phyloP scores from a whole-genome alignment of 1,140 invertebrate species.

The Panagrolaimus sp. region DNA sequence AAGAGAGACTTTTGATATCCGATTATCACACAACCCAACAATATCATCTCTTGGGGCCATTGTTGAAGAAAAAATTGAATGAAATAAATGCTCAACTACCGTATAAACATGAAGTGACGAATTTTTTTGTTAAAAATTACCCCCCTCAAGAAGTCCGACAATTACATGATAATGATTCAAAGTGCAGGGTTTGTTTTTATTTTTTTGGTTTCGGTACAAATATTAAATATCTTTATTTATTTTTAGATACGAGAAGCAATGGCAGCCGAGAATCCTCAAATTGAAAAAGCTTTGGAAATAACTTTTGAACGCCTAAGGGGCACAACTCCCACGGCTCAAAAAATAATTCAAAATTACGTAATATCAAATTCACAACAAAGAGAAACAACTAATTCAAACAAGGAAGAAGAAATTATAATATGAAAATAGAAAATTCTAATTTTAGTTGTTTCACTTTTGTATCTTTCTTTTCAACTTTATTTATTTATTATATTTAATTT shows the following conservation, averaged over 20 bases:
- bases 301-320: background rate
- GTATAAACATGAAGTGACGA: background rate
- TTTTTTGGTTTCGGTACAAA: background rate
- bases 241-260: constrained; percentile 4
- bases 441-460: too few relatives aligned
- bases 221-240: background rate
- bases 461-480: too few relatives aligned
- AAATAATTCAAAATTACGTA: constrained; percentile 15
- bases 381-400: too few relatives aligned
- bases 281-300: background rate
- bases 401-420: too few relatives aligned
- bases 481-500: too few relatives aligned
- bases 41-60: background rate
- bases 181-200: background rate
- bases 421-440: too few relatives aligned
- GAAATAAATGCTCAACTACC: background rate
- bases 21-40: background rate
- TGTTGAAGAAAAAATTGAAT: constrained; percentile 4
- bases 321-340: background rate
- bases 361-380: background rate
- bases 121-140: constrained; percentile 4
- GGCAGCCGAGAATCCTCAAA: background rate
- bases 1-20: background rate
- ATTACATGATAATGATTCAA: background rate
- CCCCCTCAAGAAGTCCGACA: background rate